These are phyloP conservation scores for Diplodus puntazzo DNA, from an alignment of 2,797 vertebrate species.

Conservation along the genomic window DNA sequence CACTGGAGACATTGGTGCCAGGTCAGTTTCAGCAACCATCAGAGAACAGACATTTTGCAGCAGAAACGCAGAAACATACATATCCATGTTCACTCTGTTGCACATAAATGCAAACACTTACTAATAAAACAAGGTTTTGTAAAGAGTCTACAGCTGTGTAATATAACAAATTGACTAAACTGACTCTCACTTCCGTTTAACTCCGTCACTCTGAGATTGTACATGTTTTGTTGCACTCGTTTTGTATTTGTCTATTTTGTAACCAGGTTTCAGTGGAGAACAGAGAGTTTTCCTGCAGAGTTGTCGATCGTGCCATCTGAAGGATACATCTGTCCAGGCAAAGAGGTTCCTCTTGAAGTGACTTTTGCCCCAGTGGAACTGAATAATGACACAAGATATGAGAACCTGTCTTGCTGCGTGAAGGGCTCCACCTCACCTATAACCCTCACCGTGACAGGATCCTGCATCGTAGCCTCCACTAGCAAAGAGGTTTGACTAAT, in stretches of 20 bases:
- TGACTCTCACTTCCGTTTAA: background rate
- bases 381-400: constrained; percentile 80
- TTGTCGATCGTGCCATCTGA: constrained; percentile 86
- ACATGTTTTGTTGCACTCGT: background rate
- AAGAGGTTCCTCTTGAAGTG: constrained; percentile 85
- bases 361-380: constrained; percentile 86
- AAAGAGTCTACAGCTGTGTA: background rate
- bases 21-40: constrained; percentile 69
- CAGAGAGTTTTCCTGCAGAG: constrained; percentile 80
- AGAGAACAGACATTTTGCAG: background rate
- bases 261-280: constrained; percentile 90
- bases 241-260: constrained; percentile 1
- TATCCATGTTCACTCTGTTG: background rate
- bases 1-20: constrained; percentile 87
- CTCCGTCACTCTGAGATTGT: background rate
- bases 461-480: constrained; percentile 81
- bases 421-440: constrained; percentile 80
- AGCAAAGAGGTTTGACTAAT: constrained; percentile 86
- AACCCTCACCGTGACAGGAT: constrained; percentile 86
- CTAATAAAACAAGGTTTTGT: background rate
- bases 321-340: constrained; percentile 88
- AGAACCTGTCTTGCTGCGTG: constrained; percentile 87
- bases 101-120: background rate
- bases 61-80: background rate
- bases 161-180: background rate